phyloP scores from a whole-genome alignment of 2,888 invertebrate genomes.

The Tenthredo distinguenda region DNA sequence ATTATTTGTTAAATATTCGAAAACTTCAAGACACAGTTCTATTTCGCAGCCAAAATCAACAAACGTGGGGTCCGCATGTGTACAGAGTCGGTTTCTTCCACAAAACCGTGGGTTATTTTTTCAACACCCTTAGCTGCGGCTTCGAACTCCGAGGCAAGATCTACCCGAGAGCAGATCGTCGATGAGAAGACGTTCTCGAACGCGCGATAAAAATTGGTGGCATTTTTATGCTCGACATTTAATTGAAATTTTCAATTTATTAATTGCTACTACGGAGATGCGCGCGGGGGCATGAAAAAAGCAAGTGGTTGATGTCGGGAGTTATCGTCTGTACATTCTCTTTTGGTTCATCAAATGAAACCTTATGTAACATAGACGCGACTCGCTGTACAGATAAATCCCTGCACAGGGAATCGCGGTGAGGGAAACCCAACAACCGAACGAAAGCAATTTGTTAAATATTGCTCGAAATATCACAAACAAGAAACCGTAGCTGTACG shows the following conservation, averaged over 20 bases:
- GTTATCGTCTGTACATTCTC: slow-evolving; percentile 13
- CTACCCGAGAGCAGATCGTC: slow-evolving; percentile 32
- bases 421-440: slow-evolving; percentile 67
- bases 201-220: not conserved
- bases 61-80: slow-evolving; percentile 59
- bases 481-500: slow-evolving; percentile 39
- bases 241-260: slow-evolving; percentile 9
- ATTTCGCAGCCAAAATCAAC: slow-evolving; percentile 66
- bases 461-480: slow-evolving; percentile 51
- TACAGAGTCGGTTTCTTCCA: slow-evolving; percentile 58
- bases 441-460: slow-evolving; percentile 74
- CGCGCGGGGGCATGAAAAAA: not conserved
- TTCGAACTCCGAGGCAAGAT: slow-evolving; percentile 55
- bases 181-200: not conserved
- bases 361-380: slow-evolving; percentile 19
- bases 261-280: not conserved
- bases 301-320: not conserved
- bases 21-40: slow-evolving; percentile 62
- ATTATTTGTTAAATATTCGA: slow-evolving; percentile 70
- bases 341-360: slow-evolving; percentile 50
- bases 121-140: slow-evolving; percentile 50
- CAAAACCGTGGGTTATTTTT: slow-evolving; percentile 50
- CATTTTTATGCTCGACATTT: not conserved
- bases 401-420: slow-evolving; percentile 52
- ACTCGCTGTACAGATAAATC: slow-evolving; percentile 37